phyloP scores from a whole-genome alignment of 2,797 vertebrate species.

The Leucoraja ocellata region DNA sequence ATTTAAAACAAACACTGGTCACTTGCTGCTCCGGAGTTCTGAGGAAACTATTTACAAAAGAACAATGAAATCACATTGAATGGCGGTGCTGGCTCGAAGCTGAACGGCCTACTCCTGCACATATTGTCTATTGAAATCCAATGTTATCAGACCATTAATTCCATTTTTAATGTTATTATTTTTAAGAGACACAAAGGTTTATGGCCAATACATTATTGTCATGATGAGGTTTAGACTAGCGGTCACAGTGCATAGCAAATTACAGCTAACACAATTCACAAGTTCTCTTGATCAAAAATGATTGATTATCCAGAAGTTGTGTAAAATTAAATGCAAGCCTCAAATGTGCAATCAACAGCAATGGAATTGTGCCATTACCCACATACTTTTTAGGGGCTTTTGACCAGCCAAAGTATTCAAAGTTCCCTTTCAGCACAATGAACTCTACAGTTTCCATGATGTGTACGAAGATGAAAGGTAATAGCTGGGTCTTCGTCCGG shows the following conservation, averaged over 20 bases:
- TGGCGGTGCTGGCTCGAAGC: too few species aligned
- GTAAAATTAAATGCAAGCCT: neutral
- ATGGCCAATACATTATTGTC: neutral
- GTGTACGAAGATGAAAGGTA: neutral
- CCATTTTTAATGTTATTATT: too few species aligned
- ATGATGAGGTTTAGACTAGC: neutral
- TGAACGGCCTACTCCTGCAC: too few species aligned
- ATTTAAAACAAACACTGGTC: neutral
- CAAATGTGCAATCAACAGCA: neutral
- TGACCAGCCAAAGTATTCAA: neutral
- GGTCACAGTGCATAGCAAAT: neutral
- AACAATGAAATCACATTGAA: neutral
- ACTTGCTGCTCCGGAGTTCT: neutral
- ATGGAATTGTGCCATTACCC: neutral
- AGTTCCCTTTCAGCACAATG: neutral
- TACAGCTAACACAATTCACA: neutral
- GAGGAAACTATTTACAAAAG: neutral
- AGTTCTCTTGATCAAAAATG: neutral
- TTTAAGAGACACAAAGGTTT: neutral
- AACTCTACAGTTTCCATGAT: neutral
- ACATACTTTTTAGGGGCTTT: neutral
- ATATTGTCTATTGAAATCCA: neutral
- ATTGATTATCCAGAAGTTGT: neutral
- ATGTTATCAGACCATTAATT: neutral
- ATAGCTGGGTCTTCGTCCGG: neutral